Percentiles rank a stretch among this genome's conserved stretches.
phyloP scores from a whole-genome alignment of 2,113 vertebrate species.

The Camelus bactrianus region DNA sequence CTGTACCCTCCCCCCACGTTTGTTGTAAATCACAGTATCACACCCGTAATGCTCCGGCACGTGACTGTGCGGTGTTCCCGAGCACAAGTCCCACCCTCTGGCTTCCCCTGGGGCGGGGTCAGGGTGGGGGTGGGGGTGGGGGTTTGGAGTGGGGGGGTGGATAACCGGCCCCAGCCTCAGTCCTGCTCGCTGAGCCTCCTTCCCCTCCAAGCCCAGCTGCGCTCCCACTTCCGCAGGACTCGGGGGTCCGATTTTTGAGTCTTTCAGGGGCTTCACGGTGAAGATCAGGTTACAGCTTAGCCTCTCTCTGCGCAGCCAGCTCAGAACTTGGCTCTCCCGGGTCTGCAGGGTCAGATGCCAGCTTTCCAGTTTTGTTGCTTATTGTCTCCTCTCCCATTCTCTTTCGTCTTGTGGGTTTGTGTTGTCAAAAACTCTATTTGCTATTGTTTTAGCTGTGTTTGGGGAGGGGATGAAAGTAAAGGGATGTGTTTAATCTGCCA shows the following conservation, averaged over 20 bases:
- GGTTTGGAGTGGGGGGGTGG: too few species aligned
- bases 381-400: background rate
- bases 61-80: too few species aligned
- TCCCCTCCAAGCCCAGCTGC: too few species aligned
- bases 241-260: background rate
- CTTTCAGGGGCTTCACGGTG: background rate
- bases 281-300: background rate
- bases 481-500: background rate
- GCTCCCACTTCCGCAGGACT: background rate
- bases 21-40: too few species aligned
- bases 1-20: too few species aligned
- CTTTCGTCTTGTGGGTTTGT: background rate
- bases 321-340: background rate
- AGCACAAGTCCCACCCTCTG: too few species aligned
- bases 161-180: too few species aligned
- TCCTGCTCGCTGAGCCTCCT: too few species aligned
- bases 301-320: too few species aligned
- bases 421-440: background rate
- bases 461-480: background rate
- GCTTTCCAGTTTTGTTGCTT: background rate
- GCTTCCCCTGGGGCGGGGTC: too few species aligned
- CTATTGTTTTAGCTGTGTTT: background rate
- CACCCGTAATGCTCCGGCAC: too few species aligned
- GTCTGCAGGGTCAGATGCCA: background rate
- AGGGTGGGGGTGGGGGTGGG: too few species aligned